Conservation (phyloP, 2,113 vertebrate genomes). For the Ceyx margarethae region DNA sequence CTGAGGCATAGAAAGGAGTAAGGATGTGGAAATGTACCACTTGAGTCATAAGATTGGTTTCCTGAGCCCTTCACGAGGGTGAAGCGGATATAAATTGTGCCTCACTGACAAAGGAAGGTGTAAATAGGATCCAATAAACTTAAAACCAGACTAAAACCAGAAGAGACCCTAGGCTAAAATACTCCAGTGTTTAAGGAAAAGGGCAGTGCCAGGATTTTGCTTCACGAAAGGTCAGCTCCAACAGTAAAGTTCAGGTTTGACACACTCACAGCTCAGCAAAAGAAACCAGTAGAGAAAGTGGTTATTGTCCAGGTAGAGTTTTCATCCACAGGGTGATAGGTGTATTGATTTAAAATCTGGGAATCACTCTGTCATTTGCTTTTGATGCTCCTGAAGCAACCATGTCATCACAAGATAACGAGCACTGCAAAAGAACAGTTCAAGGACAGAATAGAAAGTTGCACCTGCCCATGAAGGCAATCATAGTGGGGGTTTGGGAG, state of each 20-base stretch:
- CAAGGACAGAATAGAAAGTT: not conserved
- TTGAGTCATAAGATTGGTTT: not conserved
- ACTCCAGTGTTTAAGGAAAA: not conserved
- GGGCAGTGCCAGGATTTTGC: not conserved
- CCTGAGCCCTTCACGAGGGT: not conserved
- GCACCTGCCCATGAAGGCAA: not conserved
- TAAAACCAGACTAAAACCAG: not conserved
- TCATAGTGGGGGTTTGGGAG: not conserved
- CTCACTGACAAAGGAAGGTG: not conserved
- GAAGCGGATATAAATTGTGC: not conserved
- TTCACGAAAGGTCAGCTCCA: not conserved
- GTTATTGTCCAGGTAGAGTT: not conserved
- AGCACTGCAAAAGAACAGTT: not conserved
- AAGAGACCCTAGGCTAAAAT: not conserved
- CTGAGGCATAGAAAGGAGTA: not conserved
- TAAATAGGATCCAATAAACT: not conserved
- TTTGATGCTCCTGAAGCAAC: not conserved
- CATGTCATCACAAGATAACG: not conserved
- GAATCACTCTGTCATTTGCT: not conserved
- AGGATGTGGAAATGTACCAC: not conserved
- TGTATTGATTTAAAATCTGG: not conserved
- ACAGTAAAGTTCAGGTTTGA: not conserved
- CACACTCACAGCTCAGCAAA: not conserved
- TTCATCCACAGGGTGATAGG: not conserved
- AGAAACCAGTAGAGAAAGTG: not conserved